Evolutionary conservation across 2,113 vertebrate species (phyloP), one percentile per base, ranked within the genome.

Genomic region (Ascaphus truei): DNA sequence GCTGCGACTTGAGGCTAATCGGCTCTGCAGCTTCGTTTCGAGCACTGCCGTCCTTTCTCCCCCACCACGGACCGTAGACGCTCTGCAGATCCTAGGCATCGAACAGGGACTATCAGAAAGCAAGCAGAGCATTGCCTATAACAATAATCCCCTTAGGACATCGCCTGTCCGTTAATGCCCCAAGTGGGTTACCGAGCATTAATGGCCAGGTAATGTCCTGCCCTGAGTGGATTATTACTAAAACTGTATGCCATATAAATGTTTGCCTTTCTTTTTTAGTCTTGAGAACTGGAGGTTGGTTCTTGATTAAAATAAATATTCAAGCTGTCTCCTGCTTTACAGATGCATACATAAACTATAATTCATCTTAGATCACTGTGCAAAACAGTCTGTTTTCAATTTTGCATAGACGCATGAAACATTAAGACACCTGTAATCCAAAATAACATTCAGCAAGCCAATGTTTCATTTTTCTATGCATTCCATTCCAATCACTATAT

Each of bases 361-460:
- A 39, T 13, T 12, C 3, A 13, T 15, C 11, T 39, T 39, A 10
- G 4, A 10, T 39, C 7, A 39, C n/a, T 13, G n/a, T 39, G 11
- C 36, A 39, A 66, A 55, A 33, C 51, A 55, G 51, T 39, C 48
- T 29, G 48, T 37, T 41, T 53, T 43, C n/a, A 66, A 56, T 56
- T 66, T 66, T 56, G 34, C 9, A 25, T 52, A 66, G 25, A 23
- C 34, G 23, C 51, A 56, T 56, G 36, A 55, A 66, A 39, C 48
- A 12, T 47, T 47, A 26, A n/a, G 23, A 26, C 41, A 68, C 66
- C 55, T 68, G 55, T 68, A 68, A 22, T 26, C 66, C 33, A 47
- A 33, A 47, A 45, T 45, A 45, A 37, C 41, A 43, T 37, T 48
- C 43, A 29, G 65, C 18, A 2, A 56, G 26, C 33, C 29, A 34